Evolutionary conservation across 2,888 invertebrate species (phyloP).

Genomic region (Metellina segmentata): DNA sequence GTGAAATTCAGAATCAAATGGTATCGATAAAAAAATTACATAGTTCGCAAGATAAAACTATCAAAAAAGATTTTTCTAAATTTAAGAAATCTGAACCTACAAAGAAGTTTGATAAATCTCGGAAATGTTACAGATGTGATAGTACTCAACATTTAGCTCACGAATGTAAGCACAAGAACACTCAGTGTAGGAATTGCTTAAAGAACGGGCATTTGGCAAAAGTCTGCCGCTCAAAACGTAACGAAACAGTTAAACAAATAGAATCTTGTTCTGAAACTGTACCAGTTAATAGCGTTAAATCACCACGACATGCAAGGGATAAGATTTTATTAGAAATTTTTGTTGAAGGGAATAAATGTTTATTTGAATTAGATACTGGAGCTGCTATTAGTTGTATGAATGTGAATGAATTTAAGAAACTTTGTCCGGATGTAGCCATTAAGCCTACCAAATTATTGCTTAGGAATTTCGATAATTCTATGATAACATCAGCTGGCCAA

Average conservation of each 20-base stretch:
- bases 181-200: constrained; percentile 65
- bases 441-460: constrained; percentile 38
- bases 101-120: constrained; percentile 60
- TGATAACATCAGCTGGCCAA: constrained; percentile 38
- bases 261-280: constrained; percentile 61
- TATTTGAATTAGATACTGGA: constrained; percentile 61
- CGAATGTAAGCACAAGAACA: constrained; percentile 64
- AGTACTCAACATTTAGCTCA: constrained; percentile 65
- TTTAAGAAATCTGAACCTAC: constrained; percentile 32
- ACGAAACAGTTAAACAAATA: constrained; percentile 65
- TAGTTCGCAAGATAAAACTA: constrained; percentile 40
- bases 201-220: constrained; percentile 65
- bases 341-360: constrained; percentile 62
- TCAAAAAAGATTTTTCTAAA: constrained; percentile 36
- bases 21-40: constrained; percentile 36
- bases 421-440: constrained; percentile 36
- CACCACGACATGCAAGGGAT: constrained; percentile 65
- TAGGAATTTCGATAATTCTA: constrained; percentile 38
- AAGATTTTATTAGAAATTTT: constrained; percentile 64
- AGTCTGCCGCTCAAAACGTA: constrained; percentile 63
- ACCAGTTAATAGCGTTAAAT: constrained; percentile 65
- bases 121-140: constrained; percentile 63
- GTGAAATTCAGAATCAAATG: constrained; percentile 40
- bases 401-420: constrained; percentile 54
- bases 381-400: constrained; percentile 64